Evolutionary conservation across 2,113 vertebrate genomes (phyloP).

Genomic region (Neotragus pygmaeus): DNA sequence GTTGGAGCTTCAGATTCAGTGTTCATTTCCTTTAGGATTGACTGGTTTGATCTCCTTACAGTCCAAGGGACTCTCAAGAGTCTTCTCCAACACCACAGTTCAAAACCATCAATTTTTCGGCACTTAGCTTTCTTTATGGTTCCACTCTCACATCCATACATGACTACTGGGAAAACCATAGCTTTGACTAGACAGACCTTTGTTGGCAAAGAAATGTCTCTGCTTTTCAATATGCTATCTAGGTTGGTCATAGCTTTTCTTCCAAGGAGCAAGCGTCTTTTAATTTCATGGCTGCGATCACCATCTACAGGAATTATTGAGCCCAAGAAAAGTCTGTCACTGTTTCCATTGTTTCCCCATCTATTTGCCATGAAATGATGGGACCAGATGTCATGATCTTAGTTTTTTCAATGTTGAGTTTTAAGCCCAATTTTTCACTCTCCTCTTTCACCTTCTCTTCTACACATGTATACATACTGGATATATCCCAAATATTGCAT

Average conservation of each 20-base stretch:
- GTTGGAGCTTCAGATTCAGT: neutral
- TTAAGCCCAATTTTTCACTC: neutral
- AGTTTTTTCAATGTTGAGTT: neutral
- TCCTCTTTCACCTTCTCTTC: neutral
- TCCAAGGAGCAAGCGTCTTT: neutral
- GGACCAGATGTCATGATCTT: neutral
- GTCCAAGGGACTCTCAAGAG: neutral
- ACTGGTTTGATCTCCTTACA: neutral
- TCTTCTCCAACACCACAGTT: neutral
- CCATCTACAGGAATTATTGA: neutral
- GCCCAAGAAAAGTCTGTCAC: neutral
- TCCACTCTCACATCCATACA: neutral
- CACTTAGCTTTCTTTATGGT: fast-evolving
- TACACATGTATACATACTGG: neutral
- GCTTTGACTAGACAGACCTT: neutral
- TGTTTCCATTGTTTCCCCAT: neutral
- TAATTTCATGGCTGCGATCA: neutral
- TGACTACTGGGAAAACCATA: neutral
- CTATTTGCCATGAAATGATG: neutral
- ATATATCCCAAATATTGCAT: neutral
- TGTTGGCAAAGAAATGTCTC: neutral
- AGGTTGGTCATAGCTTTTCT: neutral
- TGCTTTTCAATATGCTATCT: neutral
- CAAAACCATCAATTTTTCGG: neutral
- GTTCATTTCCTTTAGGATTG: neutral